Percentiles rank a stretch among this genome's conserved stretches.
These are phyloP conservation scores for Diarsia rubi DNA, from an alignment of 2,888 invertebrate species.

Conservation along the genomic window DNA sequence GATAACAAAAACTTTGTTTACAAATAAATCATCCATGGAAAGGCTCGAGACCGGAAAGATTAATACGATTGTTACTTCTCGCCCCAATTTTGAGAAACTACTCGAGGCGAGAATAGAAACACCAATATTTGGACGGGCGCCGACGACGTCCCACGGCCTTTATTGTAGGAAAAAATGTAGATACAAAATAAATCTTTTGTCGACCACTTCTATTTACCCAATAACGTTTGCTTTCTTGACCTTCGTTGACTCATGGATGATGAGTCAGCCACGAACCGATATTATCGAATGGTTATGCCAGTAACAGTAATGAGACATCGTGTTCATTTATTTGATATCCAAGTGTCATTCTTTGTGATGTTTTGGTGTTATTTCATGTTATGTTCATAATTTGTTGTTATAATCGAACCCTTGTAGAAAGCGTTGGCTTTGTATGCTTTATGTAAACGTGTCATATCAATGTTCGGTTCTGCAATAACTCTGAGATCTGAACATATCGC, in stretches of 20 bases:
- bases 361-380: slow-evolving; percentile 35
- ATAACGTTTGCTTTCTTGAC: slow-evolving; percentile 73
- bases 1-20: slow-evolving; percentile 21
- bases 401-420: slow-evolving; percentile 27
- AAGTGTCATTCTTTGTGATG: slow-evolving; percentile 45
- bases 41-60: slow-evolving; percentile 49
- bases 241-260: slow-evolving; percentile 72
- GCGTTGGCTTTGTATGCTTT: not conserved
- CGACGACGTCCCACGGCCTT: slow-evolving; percentile 46
- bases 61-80: slow-evolving; percentile 44
- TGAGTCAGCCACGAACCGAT: slow-evolving; percentile 68
- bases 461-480: not conserved
- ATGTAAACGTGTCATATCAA: not conserved
- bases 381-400: slow-evolving; percentile 25
- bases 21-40: slow-evolving; percentile 39
- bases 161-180: slow-evolving; percentile 40
- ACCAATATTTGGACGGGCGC: slow-evolving; percentile 50
- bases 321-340: slow-evolving; percentile 54
- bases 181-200: slow-evolving; percentile 64
- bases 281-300: slow-evolving; percentile 56
- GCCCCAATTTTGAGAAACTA: slow-evolving; percentile 45
- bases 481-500: slow-evolving; percentile 1
- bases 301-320: slow-evolving; percentile 52
- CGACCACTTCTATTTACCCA: slow-evolving; percentile 66
- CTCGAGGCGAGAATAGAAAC: slow-evolving; percentile 55